Conservation (phyloP, 2,113 vertebrate genomes). For the Burhinus oedicnemus region DNA sequence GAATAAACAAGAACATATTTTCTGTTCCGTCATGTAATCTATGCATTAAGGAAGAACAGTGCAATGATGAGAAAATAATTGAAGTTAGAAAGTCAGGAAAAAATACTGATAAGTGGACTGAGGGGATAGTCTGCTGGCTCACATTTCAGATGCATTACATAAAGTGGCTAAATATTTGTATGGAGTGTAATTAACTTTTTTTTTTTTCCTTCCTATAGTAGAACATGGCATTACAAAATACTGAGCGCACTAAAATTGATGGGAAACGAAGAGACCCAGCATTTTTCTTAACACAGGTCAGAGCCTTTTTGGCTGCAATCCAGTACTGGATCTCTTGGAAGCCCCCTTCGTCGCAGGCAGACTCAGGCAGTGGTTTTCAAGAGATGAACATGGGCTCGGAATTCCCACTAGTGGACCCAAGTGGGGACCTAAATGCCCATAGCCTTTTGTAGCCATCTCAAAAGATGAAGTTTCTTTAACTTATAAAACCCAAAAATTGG, state of each 20-base stretch:
- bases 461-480: background rate
- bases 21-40: background rate
- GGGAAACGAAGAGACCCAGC: background rate
- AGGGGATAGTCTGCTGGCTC: background rate
- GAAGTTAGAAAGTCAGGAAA: background rate
- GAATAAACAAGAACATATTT: background rate
- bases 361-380: background rate
- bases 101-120: background rate
- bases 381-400: background rate
- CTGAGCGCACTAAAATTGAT: background rate
- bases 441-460: background rate
- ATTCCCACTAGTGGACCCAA: background rate
- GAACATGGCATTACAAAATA: background rate
- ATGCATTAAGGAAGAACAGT: background rate
- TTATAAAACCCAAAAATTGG: background rate
- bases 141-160: background rate
- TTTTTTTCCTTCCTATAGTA: accelerated
- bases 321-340: accelerated
- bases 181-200: background rate
- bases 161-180: background rate
- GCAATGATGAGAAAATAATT: background rate
- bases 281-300: background rate
- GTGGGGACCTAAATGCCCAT: background rate
- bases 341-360: background rate
- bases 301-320: background rate